Conservation (phyloP, 2,888 invertebrate genomes). For the Clepsis dumicolana region DNA sequence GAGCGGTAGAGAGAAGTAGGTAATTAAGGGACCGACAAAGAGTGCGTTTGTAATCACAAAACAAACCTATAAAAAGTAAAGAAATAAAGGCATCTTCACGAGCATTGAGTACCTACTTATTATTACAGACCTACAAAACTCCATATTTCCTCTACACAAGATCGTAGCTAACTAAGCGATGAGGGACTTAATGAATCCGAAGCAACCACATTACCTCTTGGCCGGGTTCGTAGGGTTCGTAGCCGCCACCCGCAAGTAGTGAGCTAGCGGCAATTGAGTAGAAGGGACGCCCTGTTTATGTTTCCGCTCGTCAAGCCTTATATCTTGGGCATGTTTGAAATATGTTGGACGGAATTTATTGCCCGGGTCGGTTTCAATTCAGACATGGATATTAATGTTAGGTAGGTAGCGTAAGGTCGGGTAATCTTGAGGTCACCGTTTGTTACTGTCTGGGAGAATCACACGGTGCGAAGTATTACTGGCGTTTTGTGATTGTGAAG, state of each 20-base stretch:
- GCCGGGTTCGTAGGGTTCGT: not conserved
- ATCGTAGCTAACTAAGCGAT: not conserved
- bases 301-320: constrained; percentile 27
- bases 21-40: too few relatives aligned
- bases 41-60: too few relatives aligned
- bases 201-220: not conserved
- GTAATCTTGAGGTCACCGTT: constrained; percentile 9
- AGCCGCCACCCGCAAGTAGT: not conserved
- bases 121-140: too few relatives aligned
- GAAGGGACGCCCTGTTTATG: constrained; percentile 29
- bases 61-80: too few relatives aligned
- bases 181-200: not conserved
- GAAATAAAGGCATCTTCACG: too few relatives aligned
- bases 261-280: constrained; percentile 21
- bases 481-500: not conserved
- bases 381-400: constrained; percentile 31
- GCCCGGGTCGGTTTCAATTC: constrained; percentile 8
- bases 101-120: too few relatives aligned
- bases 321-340: constrained; percentile 34
- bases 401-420: not conserved
- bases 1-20: too few relatives aligned
- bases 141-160: too few relatives aligned
- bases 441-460: constrained; percentile 1
- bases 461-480: not conserved
- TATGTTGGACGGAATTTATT: constrained; percentile 38